phyloP scores from a whole-genome alignment of 1,140 invertebrate species.

The Drosophila equinoxialis region DNA sequence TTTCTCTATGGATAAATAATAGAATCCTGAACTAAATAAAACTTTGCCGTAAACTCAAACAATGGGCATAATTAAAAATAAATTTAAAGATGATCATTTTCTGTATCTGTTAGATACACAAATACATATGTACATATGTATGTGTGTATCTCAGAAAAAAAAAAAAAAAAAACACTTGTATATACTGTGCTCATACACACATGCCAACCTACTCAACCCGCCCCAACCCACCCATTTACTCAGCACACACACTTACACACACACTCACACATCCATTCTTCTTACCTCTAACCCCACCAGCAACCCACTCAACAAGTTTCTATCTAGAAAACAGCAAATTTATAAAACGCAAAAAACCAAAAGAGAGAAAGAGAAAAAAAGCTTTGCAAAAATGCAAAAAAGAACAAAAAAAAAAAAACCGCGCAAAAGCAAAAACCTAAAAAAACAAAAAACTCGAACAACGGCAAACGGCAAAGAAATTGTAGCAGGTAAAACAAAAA shows the following conservation, averaged over 20 bases:
- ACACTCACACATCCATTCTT: neutral
- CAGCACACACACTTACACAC: neutral
- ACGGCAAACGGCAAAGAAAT: conserved; percentile 46
- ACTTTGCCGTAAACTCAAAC: too few relatives aligned
- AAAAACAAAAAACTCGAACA: conserved; percentile 58
- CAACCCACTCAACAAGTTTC: conserved; percentile 54
- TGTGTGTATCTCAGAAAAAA: conserved; percentile 1
- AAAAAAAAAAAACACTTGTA: conserved; percentile 27
- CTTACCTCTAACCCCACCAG: neutral
- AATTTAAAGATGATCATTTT: conserved; percentile 5
- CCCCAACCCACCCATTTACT: conserved; percentile 26
- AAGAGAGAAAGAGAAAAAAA: conserved; percentile 38
- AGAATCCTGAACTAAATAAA: too few relatives aligned
- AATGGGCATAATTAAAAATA: neutral
- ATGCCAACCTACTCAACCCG: conserved; percentile 38
- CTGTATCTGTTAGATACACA: conserved; percentile 1
- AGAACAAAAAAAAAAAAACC: conserved; percentile 47
- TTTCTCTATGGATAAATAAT: too few relatives aligned
- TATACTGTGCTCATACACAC: conserved; percentile 42
- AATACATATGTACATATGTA: too few relatives aligned
- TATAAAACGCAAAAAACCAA: conserved; percentile 43
- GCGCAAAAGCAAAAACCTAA: conserved; percentile 32
- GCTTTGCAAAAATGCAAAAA: conserved; percentile 33
- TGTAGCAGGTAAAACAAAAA: conserved; percentile 63
- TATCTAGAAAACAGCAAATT: conserved; percentile 49